Conservation (phyloP, 2,888 invertebrate species). For the Smittia sp. region DNA sequence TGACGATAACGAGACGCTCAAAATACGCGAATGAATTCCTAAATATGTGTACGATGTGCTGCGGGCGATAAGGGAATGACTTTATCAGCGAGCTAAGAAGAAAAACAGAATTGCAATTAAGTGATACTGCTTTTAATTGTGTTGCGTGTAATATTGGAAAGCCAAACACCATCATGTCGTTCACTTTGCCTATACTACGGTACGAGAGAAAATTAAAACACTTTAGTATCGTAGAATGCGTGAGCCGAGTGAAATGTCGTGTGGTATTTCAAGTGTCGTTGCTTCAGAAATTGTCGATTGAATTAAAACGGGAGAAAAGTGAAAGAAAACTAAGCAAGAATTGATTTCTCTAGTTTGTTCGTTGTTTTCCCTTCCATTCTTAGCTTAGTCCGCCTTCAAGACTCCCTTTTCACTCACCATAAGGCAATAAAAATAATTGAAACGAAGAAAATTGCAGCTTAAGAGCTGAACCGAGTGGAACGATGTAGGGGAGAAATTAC, state of each 20-base stretch:
- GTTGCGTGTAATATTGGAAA: background rate
- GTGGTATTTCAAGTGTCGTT: background rate
- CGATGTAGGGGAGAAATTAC: background rate
- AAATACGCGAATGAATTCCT: background rate
- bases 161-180: background rate
- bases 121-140: background rate
- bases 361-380: background rate
- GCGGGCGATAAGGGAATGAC: slow-evolving; percentile 14
- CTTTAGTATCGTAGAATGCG: slow-evolving; percentile 7
- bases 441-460: background rate
- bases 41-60: slow-evolving; percentile 15
- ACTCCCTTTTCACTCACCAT: background rate
- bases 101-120: slow-evolving; percentile 14
- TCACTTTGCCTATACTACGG: background rate
- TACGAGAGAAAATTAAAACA: background rate
- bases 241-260: slow-evolving; percentile 7
- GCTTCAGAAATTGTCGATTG: background rate
- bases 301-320: background rate
- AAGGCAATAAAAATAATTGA: slow-evolving; percentile 21
- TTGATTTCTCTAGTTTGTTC: slow-evolving; percentile 11
- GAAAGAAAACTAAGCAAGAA: background rate
- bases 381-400: background rate
- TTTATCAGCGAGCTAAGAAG: slow-evolving; percentile 16
- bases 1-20: background rate
- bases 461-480: background rate